Evolutionary conservation across 2,797 vertebrate genomes (phyloP).

Genomic region (Lepus townsendii): DNA sequence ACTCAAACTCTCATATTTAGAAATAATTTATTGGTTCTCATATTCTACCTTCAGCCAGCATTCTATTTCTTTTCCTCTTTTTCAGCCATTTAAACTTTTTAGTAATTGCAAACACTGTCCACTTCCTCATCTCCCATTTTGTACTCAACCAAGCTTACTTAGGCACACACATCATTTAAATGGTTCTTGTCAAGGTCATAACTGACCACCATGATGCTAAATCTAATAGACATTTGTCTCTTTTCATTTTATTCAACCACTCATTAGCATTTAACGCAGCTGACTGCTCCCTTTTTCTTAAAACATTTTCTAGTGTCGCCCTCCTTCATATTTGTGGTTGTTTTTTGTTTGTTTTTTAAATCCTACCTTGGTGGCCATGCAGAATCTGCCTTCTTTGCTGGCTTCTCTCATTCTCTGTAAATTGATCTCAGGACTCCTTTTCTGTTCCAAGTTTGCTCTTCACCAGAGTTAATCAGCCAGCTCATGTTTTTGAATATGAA

Average conservation of each 20-base stretch:
- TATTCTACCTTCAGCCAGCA: neutral
- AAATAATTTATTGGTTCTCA: neutral
- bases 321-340: neutral
- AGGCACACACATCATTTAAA: slow-evolving; percentile 31
- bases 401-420: neutral
- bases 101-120: neutral
- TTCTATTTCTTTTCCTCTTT: neutral
- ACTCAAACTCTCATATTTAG: neutral
- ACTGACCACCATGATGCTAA: slow-evolving; percentile 60
- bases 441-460: neutral
- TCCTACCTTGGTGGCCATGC: neutral
- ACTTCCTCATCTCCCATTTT: neutral
- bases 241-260: slow-evolving; percentile 57
- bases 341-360: neutral
- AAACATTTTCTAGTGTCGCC: slow-evolving; percentile 22
- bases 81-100: neutral
- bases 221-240: slow-evolving; percentile 40
- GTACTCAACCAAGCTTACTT: neutral
- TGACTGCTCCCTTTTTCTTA: slow-evolving; percentile 25
- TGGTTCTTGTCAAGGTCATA: slow-evolving; percentile 36
- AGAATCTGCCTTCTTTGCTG: neutral
- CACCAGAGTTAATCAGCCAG: neutral
- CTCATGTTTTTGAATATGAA: neutral
- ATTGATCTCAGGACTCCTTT: neutral
- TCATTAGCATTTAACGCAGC: slow-evolving; percentile 58